Evolutionary conservation across 2,113 vertebrate species (phyloP).

Genomic region (Vanacampus margaritifer): DNA sequence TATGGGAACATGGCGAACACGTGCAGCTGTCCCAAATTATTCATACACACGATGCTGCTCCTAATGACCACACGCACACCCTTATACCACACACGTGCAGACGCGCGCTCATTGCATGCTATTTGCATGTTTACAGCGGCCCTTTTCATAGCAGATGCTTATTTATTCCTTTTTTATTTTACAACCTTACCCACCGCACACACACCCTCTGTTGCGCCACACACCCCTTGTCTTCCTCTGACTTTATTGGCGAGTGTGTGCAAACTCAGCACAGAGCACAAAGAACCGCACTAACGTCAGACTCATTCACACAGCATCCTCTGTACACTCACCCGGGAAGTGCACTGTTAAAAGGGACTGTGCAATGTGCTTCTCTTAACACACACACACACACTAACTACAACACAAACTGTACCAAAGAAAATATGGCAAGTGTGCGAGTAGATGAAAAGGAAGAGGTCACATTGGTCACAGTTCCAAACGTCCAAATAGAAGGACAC

Average conservation of each 20-base stretch:
- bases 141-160: conserved; percentile 59
- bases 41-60: conserved; percentile 28
- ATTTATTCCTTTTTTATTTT: conserved; percentile 40
- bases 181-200: not conserved
- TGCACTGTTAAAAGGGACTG: conserved; percentile 54
- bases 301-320: conserved; percentile 61
- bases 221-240: conserved; percentile 15
- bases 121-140: conserved; percentile 58
- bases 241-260: conserved; percentile 17
- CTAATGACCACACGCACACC: conserved; percentile 8
- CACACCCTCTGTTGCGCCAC: conserved; percentile 7
- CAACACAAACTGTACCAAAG: conserved; percentile 18
- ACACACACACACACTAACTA: conserved; percentile 26
- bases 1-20: conserved; percentile 38
- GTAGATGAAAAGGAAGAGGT: conserved; percentile 2
- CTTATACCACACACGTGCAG: not conserved
- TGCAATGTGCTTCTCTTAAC: not conserved
- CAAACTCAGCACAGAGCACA: conserved; percentile 60
- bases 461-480: conserved; percentile 26
- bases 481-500: not conserved
- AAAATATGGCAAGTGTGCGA: conserved; percentile 6
- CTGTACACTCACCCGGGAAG: conserved; percentile 51
- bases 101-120: conserved; percentile 19
- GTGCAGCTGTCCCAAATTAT: conserved; percentile 62
- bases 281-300: conserved; percentile 65